Base-by-base conservation (phyloP, 2,888 invertebrate genomes). In the Eugnorisma glareosa region DNA sequence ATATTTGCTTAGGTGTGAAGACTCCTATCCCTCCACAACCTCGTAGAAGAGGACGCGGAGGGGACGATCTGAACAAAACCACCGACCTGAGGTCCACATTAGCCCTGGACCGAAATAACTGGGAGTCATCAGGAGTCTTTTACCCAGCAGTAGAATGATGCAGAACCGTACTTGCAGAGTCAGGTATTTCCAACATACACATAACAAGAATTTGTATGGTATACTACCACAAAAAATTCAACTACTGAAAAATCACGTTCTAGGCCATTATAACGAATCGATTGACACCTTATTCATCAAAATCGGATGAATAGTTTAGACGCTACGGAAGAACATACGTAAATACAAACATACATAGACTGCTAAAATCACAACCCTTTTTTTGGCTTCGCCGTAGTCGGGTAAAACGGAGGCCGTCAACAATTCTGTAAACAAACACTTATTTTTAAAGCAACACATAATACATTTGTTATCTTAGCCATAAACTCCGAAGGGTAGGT, bases 401-500 rank as follows among this genome's bases (percentile, higher is more conserved):
- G 18, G 57, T 80, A 18, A 51, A 54, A 51, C 35, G 15, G 1
- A 28, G 10, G 0, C 35, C 43, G 5, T 54, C n/a, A 28, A 67
- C 35, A 70, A 57, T 59, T 59, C 13, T 18, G 51, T 18, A 67
- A 51, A 70, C 79, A 73, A 78, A 67, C 43, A 67, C n/a, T 21
- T 63, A 71, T 64, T 72, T 74, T 40, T 28, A 40, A 37, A 67
- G 48, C 43, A 70, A 69, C 77, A 73, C 73, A 77, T 75, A 81
- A 77, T 72, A 82, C 67, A 74, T 77, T 83, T 76, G 64, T 82
- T 80, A 77, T 82, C 71, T 84, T 81, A 77, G 71, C 45, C 67
- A 73, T 80, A 81, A 87, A 83, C 76, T 82, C 64, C 51, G 28
- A 69, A 79, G 79, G 83, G 78, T 77, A 71, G 63, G 64, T 82